Base-by-base conservation (phyloP, 2,797 vertebrate species). In the Chelidonichthys spinosus region DNA sequence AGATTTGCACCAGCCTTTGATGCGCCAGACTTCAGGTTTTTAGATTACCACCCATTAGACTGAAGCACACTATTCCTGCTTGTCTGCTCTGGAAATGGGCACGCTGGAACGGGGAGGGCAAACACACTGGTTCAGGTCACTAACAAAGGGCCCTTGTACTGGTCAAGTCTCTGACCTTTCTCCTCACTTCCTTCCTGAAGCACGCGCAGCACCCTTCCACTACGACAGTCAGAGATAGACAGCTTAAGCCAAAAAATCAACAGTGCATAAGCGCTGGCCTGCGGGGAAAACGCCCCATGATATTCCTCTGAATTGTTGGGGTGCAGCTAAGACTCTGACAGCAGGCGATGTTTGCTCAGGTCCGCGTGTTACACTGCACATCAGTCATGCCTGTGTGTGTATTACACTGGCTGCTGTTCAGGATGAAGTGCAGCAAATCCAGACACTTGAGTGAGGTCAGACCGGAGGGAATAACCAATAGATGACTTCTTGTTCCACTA, bases 401-500 rank as follows among this genome's bases (percentile, higher is more conserved):
- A 43, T 93, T 90, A 90, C 90, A 92, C 67, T 54, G 71, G 80
- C 93, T 86, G 93, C 93, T 91, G 93, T 94, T 93, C 8, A 72
- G 84, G 92, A 95, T 92, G 94, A 94, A 95, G 95, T 96, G 94
- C n/a, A 87, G 79, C 92, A 95, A 94, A 96, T 93, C 92, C 94
- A 95, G 94, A 96, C 94, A 94, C 93, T 94, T 85, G 93, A 94
- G 94, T 92, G 93, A 93, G 93, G 93, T 94, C 86, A 91, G 90
- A 89, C 93, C 94, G 95, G 93, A 95, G 94, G 87, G 94, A 96
- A 96, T 94, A 95, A 95, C 94, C 95, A 96, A 95, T 96, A 96
- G 95, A 96, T 94, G 94, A 95, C 94, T 97, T 96, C 96, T 97
- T 97, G 96, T 96, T 97, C 92, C 90, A 90, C 95, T 95, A 96